Evolutionary conservation across 2,113 vertebrate species (phyloP).

Genomic region (Gallinago media): DNA sequence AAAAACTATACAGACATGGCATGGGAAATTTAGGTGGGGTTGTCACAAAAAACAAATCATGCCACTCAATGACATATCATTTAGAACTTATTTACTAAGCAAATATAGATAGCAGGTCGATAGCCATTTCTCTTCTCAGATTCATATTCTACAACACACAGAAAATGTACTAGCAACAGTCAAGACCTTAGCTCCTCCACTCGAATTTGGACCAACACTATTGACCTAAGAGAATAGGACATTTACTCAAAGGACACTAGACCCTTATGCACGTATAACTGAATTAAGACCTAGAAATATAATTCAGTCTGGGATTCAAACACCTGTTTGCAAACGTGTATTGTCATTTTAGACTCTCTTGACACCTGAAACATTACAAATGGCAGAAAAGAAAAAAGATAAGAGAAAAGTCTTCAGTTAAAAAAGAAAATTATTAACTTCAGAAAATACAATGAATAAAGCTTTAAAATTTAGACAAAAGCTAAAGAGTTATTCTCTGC

Average conservation of each 20-base stretch:
- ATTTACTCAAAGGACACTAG: background rate
- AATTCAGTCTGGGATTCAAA: background rate
- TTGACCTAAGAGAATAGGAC: background rate
- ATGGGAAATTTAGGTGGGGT: background rate
- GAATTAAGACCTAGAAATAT: background rate
- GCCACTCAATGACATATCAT: no score
- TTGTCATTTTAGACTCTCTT: background rate
- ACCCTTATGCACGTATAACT: fast-evolving
- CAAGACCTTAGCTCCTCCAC: background rate
- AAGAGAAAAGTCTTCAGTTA: background rate
- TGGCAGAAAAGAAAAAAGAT: background rate
- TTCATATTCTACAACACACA: background rate
- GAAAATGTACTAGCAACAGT: background rate
- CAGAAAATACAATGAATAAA: background rate
- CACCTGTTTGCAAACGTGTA: background rate
- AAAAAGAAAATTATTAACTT: background rate
- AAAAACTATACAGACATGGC: fast-evolving
- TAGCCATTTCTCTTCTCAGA: background rate
- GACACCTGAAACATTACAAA: background rate
- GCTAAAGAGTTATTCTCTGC: background rate
- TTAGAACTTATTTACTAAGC: background rate
- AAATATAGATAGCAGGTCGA: background rate
- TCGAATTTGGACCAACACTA: background rate
- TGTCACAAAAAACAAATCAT: background rate
- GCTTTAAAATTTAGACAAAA: background rate